Conservation (phyloP, 2,113 vertebrate species). For the Eira barbara region DNA sequence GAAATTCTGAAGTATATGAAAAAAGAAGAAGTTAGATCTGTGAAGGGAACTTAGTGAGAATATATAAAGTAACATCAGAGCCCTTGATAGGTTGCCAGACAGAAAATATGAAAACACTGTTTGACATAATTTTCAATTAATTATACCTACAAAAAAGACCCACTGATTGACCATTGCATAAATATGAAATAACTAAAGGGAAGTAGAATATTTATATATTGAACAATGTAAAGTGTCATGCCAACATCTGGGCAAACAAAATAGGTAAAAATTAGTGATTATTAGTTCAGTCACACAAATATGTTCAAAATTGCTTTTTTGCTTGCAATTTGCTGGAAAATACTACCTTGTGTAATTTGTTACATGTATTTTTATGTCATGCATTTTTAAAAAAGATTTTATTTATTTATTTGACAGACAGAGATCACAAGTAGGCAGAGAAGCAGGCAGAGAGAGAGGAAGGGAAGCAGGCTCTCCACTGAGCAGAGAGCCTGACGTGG, state of each 20-base stretch:
- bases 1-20: neutral
- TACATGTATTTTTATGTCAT: neutral
- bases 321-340: conserved; percentile 8
- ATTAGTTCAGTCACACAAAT: neutral
- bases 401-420: too few species aligned
- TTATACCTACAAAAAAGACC: neutral
- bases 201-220: neutral
- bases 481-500: too few species aligned
- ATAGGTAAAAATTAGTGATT: neutral
- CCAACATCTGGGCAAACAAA: neutral
- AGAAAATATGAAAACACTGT: neutral
- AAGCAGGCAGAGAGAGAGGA: too few species aligned
- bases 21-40: neutral
- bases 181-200: neutral
- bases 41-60: neutral
- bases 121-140: neutral
- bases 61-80: neutral
- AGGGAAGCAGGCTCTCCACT: too few species aligned
- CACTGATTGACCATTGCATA: neutral
- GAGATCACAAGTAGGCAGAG: too few species aligned
- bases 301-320: neutral
- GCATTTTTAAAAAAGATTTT: too few species aligned
- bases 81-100: neutral
- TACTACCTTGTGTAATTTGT: neutral
- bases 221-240: neutral